Conservation (phyloP, 2,888 invertebrate genomes). For the Gari tellinella region DNA sequence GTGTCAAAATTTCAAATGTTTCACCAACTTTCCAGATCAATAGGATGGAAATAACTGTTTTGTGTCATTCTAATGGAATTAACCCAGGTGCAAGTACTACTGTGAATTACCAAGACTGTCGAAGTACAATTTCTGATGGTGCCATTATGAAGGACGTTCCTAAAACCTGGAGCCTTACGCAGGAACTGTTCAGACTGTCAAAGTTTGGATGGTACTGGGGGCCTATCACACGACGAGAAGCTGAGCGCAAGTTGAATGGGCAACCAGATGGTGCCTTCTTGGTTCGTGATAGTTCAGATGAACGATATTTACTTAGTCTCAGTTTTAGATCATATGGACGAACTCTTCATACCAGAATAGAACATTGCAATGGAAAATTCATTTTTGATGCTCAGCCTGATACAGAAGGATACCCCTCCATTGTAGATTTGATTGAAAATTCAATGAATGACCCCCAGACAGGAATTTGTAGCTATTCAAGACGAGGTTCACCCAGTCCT, state of each 20-base stretch:
- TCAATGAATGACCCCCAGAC: conserved; percentile 90
- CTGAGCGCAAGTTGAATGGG: conserved; percentile 89
- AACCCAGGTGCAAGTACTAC: conserved; percentile 34
- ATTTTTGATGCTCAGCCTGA: conserved; percentile 84
- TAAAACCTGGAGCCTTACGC: conserved; percentile 84
- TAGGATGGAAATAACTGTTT: conserved; percentile 44
- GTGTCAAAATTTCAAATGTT: conserved; percentile 55
- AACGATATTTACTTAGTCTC: conserved; percentile 89
- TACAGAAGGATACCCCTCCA: conserved; percentile 85
- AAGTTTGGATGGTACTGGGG: conserved; percentile 91
- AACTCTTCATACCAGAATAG: conserved; percentile 91
- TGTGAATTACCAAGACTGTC: conserved; percentile 40
- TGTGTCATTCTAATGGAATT: conserved; percentile 52
- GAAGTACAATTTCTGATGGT: conserved; percentile 45
- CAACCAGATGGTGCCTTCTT: conserved; percentile 91
- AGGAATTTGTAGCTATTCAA: conserved; percentile 90
- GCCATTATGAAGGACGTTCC: conserved; percentile 59
- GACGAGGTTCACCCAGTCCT: conserved; percentile 88
- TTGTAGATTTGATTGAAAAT: conserved; percentile 90
- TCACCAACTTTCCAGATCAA: conserved; percentile 29
- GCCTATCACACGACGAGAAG: conserved; percentile 89
- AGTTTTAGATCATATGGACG: conserved; percentile 89
- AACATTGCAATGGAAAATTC: conserved; percentile 89
- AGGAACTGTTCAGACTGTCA: conserved; percentile 85
- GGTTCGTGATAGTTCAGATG: conserved; percentile 90